A percentile compares a stretch with the other conserved stretches of the same genome.
Conservation (phyloP, 2,888 invertebrate genomes). For the Aleiodes leptofemur region DNA sequence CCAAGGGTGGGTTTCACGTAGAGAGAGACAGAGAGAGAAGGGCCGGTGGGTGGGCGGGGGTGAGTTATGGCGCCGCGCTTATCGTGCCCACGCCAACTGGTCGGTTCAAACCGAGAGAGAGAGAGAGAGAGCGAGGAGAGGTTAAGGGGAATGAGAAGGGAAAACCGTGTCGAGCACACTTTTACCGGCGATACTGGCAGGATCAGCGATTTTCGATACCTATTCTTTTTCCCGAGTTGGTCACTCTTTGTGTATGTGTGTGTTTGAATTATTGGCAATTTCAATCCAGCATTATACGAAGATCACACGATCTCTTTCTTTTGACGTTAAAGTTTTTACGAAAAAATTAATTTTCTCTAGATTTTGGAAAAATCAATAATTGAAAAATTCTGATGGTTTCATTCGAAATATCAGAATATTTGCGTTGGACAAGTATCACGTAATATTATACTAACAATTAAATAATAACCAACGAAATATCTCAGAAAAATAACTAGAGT, state of each 20-base stretch:
- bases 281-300: constrained; percentile 4
- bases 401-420: too few species aligned
- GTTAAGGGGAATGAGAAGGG: constrained; percentile 22
- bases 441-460: too few species aligned
- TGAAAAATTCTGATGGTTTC: too few species aligned
- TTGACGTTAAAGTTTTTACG: not conserved
- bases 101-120: constrained; percentile 36
- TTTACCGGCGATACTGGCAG: constrained; percentile 53
- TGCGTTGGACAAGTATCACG: too few species aligned
- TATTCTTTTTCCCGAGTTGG: constrained; percentile 37
- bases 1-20: constrained; percentile 25
- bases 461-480: too few species aligned
- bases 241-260: constrained; percentile 1
- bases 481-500: too few species aligned
- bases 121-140: constrained; percentile 18
- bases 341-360: not conserved
- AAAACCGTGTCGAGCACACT: constrained; percentile 50
- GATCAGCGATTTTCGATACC: constrained; percentile 58
- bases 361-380: too few species aligned
- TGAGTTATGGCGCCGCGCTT: constrained; percentile 66
- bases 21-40: constrained; percentile 30
- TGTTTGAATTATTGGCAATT: constrained; percentile 46
- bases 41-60: constrained; percentile 54
- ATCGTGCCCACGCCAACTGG: constrained; percentile 56
- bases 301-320: not conserved